Evolutionary conservation across 2,888 invertebrate species (phyloP).

Genomic region (Nephrotoma guestfalica): DNA sequence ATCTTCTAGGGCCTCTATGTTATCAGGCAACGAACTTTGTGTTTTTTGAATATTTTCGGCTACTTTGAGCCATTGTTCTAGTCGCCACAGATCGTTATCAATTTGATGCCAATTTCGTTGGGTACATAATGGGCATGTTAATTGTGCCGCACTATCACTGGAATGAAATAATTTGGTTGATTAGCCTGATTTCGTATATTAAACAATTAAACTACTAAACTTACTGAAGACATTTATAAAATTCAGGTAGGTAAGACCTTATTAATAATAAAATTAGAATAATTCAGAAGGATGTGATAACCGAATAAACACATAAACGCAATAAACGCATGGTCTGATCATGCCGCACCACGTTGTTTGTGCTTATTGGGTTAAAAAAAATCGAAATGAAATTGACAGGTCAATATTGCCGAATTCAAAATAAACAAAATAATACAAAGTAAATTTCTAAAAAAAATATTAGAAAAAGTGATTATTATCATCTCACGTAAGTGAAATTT

Average conservation of each 20-base stretch:
- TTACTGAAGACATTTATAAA: constrained; percentile 6
- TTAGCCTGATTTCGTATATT: neutral
- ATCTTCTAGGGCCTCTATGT: constrained; percentile 71
- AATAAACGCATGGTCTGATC: neutral
- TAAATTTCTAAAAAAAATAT: no score
- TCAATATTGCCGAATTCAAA: neutral
- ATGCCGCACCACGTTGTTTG: neutral
- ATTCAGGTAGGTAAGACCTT: constrained; percentile 1
- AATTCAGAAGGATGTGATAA: neutral
- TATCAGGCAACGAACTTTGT: constrained; percentile 51
- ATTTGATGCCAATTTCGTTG: constrained; percentile 79
- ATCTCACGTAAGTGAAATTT: no score
- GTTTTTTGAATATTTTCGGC: constrained; percentile 67
- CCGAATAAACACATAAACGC: neutral
- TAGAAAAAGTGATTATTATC: no score
- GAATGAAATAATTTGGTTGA: neutral
- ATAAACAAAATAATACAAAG: neutral
- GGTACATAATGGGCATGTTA: constrained; percentile 77
- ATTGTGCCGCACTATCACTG: constrained; percentile 58
- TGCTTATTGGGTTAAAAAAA: neutral
- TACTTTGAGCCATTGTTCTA: constrained; percentile 81
- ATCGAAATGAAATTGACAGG: neutral
- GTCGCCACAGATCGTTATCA: constrained; percentile 78
- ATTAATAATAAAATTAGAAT: neutral
- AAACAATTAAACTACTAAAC: constrained; percentile 2